These are phyloP conservation scores for Linnaemya vulpina DNA, from an alignment of 2,888 invertebrate genomes.

Conservation along the genomic window DNA sequence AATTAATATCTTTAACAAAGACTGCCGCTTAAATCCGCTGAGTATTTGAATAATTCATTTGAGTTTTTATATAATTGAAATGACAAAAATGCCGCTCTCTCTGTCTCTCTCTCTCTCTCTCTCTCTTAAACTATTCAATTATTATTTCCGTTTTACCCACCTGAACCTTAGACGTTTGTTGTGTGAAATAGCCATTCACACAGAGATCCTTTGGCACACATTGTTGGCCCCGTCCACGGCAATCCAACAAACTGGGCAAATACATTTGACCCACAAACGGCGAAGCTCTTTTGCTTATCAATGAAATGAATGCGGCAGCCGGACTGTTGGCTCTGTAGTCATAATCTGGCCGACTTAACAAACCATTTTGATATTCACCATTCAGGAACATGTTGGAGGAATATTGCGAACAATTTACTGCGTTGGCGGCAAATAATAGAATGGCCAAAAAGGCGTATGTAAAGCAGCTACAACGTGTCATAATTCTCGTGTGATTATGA, in stretches of 20 bases:
- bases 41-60: constrained; percentile 59
- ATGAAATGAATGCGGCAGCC: constrained; percentile 79
- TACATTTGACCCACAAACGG: constrained; percentile 80
- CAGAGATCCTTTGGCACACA: constrained; percentile 80
- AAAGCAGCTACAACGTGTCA: constrained; percentile 75
- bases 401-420: constrained; percentile 74
- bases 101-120: background rate
- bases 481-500: constrained; percentile 59
- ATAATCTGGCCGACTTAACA: constrained; percentile 76
- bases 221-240: constrained; percentile 78
- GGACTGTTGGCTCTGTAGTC: constrained; percentile 76
- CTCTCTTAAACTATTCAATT: background rate
- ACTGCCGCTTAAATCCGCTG: constrained; percentile 13
- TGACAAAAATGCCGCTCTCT: background rate
- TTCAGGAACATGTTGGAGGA: constrained; percentile 80
- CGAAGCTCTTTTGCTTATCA: constrained; percentile 80
- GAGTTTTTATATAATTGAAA: constrained; percentile 4
- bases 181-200: constrained; percentile 77
- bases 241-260: constrained; percentile 79
- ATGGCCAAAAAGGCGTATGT: constrained; percentile 74
- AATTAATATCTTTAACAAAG: constrained; percentile 1
- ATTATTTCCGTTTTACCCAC: constrained; percentile 72
- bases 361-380: constrained; percentile 80
- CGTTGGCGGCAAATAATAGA: constrained; percentile 60
- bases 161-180: constrained; percentile 78